phyloP scores from a whole-genome alignment of 1,140 invertebrate species.

The Hylaeus volcanicus region DNA sequence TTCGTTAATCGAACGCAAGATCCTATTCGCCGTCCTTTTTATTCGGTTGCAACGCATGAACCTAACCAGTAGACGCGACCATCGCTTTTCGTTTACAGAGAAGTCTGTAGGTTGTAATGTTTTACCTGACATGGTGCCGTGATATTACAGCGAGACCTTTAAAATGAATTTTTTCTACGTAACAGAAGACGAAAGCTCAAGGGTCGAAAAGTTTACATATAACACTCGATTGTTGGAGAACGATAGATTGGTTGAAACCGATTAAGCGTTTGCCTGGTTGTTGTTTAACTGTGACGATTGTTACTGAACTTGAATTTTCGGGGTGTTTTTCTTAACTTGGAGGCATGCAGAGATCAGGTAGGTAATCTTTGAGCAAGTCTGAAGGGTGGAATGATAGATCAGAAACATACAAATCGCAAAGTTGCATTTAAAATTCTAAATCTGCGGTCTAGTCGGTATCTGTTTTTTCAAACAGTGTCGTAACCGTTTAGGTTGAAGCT shows the following conservation, averaged over 20 bases:
- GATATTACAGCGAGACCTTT: neutral
- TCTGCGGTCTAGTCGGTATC: too few species aligned
- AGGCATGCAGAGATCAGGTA: too few species aligned
- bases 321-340: too few species aligned
- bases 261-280: neutral
- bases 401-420: too few species aligned
- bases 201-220: neutral
- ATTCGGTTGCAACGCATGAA: slow-evolving; percentile 14
- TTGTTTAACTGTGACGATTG: neutral
- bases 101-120: neutral
- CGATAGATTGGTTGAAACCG: neutral
- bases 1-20: slow-evolving; percentile 24
- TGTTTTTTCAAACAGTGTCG: neutral
- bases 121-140: neutral
- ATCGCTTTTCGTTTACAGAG: neutral
- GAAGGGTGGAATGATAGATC: neutral
- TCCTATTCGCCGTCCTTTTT: slow-evolving; percentile 34
- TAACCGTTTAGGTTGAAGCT: neutral
- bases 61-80: neutral
- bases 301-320: too few species aligned
- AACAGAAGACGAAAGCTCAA: neutral
- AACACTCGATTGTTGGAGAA: neutral
- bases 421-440: too few species aligned
- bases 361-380: neutral
- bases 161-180: neutral